Evolutionary conservation across 2,113 vertebrate genomes (phyloP).

Genomic region (Okapia johnstoni): DNA sequence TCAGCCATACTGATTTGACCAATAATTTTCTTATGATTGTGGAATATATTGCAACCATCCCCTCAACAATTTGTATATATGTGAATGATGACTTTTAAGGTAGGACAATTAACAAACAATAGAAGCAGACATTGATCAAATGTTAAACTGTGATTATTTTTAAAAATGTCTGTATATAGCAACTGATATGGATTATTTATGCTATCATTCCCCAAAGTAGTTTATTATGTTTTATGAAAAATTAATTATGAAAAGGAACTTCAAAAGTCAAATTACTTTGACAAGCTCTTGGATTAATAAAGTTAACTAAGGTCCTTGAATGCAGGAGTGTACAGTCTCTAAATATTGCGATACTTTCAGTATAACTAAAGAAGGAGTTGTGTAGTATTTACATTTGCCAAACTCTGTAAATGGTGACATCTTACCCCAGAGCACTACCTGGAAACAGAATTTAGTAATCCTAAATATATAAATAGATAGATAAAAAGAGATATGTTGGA

Average conservation of each 20-base stretch:
- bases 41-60: neutral
- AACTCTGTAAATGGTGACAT: neutral
- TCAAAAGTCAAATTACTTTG: neutral
- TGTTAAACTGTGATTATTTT: neutral
- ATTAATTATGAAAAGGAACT: neutral
- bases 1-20: neutral
- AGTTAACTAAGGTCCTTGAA: neutral
- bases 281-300: neutral
- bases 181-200: neutral
- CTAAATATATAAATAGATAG: neutral
- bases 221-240: conserved; percentile 20
- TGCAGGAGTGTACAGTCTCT: neutral
- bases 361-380: neutral
- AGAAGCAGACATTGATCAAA: neutral
- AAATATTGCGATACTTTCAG: neutral
- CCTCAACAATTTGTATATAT: neutral
- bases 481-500: neutral
- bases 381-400: neutral
- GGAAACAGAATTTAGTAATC: neutral
- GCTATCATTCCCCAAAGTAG: neutral
- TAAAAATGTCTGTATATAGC: neutral
- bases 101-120: neutral
- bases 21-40: neutral
- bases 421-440: neutral
- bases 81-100: neutral